Conservation (phyloP, 2,888 invertebrate species). For the Lochmaea capreae region DNA sequence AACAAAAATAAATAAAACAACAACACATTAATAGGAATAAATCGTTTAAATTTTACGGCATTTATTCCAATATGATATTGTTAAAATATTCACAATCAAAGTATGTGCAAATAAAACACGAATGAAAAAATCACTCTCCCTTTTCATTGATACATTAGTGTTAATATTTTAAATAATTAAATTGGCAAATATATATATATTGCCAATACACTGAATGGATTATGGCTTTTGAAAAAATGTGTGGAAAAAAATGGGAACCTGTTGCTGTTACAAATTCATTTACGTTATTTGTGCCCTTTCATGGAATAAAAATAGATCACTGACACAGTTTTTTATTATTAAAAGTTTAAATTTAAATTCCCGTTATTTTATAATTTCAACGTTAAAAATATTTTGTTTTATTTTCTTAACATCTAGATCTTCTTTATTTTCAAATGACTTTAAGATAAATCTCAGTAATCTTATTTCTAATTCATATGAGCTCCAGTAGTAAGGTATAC, state of each 20-base stretch:
- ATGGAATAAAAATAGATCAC: not conserved
- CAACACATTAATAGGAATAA: constrained; percentile 28
- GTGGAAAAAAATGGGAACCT: constrained; percentile 1
- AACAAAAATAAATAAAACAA: constrained; percentile 27
- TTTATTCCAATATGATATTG: constrained; percentile 29
- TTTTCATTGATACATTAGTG: constrained; percentile 28
- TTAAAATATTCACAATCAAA: constrained; percentile 35
- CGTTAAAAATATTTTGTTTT: too few species aligned
- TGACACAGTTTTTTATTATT: not conserved
- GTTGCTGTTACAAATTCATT: constrained; percentile 25
- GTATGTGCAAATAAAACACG: constrained; percentile 36
- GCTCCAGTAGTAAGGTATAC: too few species aligned
- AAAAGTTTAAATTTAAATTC: constrained; percentile 21
- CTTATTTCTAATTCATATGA: too few species aligned
- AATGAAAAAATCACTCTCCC: constrained; percentile 41
- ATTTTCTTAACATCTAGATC: too few species aligned
- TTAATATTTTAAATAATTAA: constrained; percentile 52
- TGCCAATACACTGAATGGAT: constrained; percentile 35
- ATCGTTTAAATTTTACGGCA: constrained; percentile 26
- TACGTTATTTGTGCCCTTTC: not conserved
- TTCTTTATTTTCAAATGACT: too few species aligned
- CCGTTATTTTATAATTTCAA: too few species aligned
- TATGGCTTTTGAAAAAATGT: constrained; percentile 21
- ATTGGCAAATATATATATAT: constrained; percentile 52
- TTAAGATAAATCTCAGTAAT: too few species aligned